Conservation (phyloP, 2,797 vertebrate genomes). For the Eurystomus glaucurus region DNA sequence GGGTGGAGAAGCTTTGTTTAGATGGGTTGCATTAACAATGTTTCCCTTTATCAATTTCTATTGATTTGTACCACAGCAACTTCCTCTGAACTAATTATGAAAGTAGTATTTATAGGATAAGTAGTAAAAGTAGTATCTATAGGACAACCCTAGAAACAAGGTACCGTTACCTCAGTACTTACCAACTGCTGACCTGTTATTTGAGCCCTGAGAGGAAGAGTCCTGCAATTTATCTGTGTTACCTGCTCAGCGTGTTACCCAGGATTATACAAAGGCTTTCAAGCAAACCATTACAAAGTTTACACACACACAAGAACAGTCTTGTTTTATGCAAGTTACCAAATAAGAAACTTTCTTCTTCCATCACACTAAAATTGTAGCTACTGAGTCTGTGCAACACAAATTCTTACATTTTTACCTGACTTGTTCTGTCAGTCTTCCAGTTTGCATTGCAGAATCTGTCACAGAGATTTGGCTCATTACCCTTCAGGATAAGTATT, state of each 20-base stretch:
- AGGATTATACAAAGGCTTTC: not conserved
- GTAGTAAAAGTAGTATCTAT: not conserved
- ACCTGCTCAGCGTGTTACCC: not conserved
- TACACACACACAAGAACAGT: fast-evolving
- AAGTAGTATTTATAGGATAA: not conserved
- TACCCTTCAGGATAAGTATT: not conserved
- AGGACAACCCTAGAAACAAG: not conserved
- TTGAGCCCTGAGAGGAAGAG: not conserved
- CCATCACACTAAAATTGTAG: fast-evolving
- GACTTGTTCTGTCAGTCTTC: not conserved
- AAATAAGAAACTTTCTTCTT: not conserved
- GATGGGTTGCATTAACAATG: not conserved
- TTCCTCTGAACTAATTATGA: not conserved
- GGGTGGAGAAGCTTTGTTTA: not conserved
- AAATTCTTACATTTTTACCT: not conserved
- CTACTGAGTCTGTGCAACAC: not conserved
- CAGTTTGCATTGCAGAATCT: not conserved
- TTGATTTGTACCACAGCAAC: not conserved
- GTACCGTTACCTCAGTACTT: not conserved
- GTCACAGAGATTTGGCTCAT: not conserved
- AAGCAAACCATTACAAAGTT: not conserved
- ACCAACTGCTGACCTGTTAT: not conserved
- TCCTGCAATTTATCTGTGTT: not conserved
- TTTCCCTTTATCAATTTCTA: not conserved
- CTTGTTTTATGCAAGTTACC: not conserved